phyloP scores from a whole-genome alignment of 2,797 vertebrate species.

The Clarias pachynema region DNA sequence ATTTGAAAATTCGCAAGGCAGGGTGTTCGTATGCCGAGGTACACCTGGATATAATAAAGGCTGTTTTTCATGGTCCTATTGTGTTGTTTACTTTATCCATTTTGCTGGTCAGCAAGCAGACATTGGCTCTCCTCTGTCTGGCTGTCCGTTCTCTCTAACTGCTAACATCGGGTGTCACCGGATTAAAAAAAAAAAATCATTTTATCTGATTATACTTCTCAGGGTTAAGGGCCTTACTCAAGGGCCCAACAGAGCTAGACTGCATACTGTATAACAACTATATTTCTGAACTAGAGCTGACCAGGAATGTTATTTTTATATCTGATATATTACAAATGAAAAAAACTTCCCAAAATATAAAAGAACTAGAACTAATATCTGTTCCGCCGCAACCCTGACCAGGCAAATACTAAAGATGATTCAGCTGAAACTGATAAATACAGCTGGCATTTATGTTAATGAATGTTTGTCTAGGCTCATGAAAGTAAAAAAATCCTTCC shows the following conservation, averaged over 20 bases:
- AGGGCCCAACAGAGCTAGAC: too few species aligned
- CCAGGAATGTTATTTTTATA: background rate
- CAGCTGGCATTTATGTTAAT: background rate
- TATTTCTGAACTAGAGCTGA: background rate
- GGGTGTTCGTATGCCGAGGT: too few species aligned
- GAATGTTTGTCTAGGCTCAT: background rate
- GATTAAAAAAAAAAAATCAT: too few species aligned
- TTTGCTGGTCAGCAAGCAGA: background rate
- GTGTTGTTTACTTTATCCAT: background rate
- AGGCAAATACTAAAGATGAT: background rate
- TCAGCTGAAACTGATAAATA: background rate
- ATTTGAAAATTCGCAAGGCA: too few species aligned
- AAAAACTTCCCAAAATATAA: background rate
- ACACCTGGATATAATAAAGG: too few species aligned
- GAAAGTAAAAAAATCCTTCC: background rate
- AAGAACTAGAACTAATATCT: background rate
- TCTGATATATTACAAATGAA: too few species aligned
- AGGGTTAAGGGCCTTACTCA: too few species aligned
- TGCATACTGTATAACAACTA: background rate
- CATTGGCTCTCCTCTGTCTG: background rate
- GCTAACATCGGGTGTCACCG: too few species aligned
- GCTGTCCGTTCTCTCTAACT: background rate
- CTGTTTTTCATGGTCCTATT: background rate
- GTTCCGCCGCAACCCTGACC: background rate
- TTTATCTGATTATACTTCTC: too few species aligned